Evolutionary conservation across 2,797 vertebrate genomes (phyloP).

Genomic region (Sebastes minor): DNA sequence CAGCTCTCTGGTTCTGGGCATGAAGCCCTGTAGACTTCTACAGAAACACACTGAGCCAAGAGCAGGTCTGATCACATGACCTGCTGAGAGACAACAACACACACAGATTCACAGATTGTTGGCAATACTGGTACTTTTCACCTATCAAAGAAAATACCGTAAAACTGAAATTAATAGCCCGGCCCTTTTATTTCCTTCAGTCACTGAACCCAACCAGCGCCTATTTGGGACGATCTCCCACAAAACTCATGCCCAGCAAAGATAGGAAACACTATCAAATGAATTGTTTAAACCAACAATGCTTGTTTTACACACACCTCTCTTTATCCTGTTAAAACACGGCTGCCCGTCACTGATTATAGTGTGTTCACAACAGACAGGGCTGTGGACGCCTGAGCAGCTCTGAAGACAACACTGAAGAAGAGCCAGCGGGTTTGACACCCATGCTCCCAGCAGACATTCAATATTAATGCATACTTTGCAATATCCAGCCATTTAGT

Average conservation of each 20-base stretch:
- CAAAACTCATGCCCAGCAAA: no score
- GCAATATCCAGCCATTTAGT: no score
- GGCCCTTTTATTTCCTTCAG: no score
- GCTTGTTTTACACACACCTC: fast-evolving
- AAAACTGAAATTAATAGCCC: no score
- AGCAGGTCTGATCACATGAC: neutral
- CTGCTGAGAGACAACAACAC: neutral
- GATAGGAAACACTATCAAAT: no score
- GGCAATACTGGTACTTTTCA: neutral
- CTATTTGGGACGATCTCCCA: no score
- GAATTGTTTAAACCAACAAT: no score
- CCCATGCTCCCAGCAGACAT: slow-evolving; percentile 18
- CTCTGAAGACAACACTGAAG: neutral
- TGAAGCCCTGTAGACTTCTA: neutral
- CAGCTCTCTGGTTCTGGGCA: slow-evolving; percentile 8
- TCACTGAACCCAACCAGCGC: no score
- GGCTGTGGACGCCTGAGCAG: neutral
- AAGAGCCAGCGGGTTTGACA: neutral
- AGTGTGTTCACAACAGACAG: neutral
- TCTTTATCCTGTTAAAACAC: no score
- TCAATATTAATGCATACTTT: slow-evolving; percentile 11
- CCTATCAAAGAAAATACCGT: no score
- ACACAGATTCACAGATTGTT: neutral
- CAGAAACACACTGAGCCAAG: neutral
- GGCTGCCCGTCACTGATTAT: neutral